A percentile compares a stretch with the other conserved stretches of the same genome.
These are phyloP conservation scores for Muscidifurax raptorellus DNA, from an alignment of 1,140 invertebrate genomes.

Conservation along the genomic window DNA sequence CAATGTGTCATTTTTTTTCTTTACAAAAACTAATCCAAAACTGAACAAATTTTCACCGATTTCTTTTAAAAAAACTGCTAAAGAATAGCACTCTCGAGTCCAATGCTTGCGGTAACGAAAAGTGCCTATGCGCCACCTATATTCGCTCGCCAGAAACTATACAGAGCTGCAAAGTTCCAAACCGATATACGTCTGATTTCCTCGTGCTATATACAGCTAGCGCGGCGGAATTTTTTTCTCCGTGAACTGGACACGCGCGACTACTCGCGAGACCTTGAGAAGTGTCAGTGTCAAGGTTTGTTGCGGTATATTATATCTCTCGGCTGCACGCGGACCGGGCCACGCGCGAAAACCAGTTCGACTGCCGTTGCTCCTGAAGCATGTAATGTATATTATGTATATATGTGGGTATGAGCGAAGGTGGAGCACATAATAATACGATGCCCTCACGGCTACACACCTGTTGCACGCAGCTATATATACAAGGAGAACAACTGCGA, in stretches of 20 bases:
- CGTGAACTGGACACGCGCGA: not conserved
- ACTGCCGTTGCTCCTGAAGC: not conserved
- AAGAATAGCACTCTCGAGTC: too few species aligned
- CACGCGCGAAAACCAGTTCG: slow-evolving; percentile 67
- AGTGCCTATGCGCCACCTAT: too few species aligned
- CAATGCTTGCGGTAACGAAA: too few species aligned
- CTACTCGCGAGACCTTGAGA: slow-evolving; percentile 65
- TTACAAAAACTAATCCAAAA: too few species aligned
- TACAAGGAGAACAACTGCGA: slow-evolving; percentile 5
- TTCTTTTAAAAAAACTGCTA: too few species aligned
- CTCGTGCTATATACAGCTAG: too few species aligned
- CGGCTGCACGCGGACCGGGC: slow-evolving; percentile 43
- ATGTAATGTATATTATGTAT: not conserved
- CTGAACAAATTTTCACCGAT: too few species aligned
- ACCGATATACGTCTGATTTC: too few species aligned
- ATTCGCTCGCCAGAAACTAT: too few species aligned
- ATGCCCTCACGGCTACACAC: slow-evolving; percentile 3
- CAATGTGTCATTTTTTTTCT: too few species aligned
- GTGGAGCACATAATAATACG: not conserved
- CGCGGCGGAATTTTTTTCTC: too few species aligned
- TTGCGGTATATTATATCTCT: slow-evolving; percentile 53
- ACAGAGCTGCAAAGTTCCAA: too few species aligned
- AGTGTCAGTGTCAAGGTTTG: slow-evolving; percentile 69
- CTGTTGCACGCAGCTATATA: not conserved
- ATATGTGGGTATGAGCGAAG: not conserved